These are phyloP conservation scores for Sarcophaga rosellei DNA, from an alignment of 2,888 invertebrate genomes.

Conservation along the genomic window DNA sequence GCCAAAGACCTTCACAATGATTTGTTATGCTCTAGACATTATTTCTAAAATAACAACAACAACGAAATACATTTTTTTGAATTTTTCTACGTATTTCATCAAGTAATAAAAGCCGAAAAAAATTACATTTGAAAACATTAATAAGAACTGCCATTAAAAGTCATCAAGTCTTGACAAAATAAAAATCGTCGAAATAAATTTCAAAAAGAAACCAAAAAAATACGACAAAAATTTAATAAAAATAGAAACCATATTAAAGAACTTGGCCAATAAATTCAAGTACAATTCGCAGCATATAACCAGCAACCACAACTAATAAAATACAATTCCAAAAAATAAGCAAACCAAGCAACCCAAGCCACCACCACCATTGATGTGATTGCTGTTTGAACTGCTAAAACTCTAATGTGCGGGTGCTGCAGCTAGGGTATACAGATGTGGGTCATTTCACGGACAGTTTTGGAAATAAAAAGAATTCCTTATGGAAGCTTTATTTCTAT, in stretches of 20 bases:
- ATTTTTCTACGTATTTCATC: slow-evolving; percentile 41
- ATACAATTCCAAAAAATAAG: no score
- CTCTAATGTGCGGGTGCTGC: slow-evolving; percentile 53
- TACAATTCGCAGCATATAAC: slow-evolving; percentile 36
- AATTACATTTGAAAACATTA: neutral
- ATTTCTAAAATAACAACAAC: neutral
- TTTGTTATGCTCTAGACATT: slow-evolving; percentile 38
- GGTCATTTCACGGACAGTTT: no score
- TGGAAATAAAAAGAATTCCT: no score
- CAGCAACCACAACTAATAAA: neutral
- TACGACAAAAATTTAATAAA: no score
- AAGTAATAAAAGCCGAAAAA: slow-evolving; percentile 25
- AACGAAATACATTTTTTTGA: slow-evolving; percentile 7
- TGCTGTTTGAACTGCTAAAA: slow-evolving; percentile 2
- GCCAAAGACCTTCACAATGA: slow-evolving; percentile 50
- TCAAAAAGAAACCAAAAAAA: no score
- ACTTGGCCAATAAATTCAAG: slow-evolving; percentile 64
- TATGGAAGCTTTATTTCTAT: no score
- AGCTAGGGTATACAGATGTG: no score
- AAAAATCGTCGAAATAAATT: slow-evolving; percentile 3
- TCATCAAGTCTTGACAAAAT: slow-evolving; percentile 51
- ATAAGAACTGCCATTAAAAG: slow-evolving; percentile 45
- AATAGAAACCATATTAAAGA: neutral
- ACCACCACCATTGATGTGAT: no score
- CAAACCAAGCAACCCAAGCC: no score